phyloP scores from a whole-genome alignment of 2,797 vertebrate genomes.

The Pseudochirops cupreus region DNA sequence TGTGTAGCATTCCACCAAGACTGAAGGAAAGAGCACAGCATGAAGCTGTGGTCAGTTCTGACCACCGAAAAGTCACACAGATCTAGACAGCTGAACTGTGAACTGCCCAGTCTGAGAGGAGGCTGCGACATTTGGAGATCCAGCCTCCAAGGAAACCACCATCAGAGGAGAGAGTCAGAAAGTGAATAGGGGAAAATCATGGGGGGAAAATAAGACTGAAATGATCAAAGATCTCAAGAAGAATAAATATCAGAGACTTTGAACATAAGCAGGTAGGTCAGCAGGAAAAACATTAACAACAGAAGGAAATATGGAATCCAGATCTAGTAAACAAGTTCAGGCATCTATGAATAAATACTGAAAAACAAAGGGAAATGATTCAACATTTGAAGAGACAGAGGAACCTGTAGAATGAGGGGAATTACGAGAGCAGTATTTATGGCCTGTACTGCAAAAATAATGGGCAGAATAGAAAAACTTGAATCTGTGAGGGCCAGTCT shows the following conservation, averaged over 20 bases:
- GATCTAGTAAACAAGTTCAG: not conserved
- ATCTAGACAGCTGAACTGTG: not conserved
- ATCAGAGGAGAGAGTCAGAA: not conserved
- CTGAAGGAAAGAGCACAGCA: not conserved
- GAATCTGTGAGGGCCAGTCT: too few relatives aligned
- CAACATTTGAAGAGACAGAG: not conserved
- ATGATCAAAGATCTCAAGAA: not conserved
- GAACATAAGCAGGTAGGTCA: not conserved
- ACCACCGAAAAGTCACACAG: not conserved
- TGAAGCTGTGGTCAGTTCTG: not conserved
- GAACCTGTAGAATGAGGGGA: not conserved
- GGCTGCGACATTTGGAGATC: not conserved
- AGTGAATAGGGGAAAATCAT: not conserved
- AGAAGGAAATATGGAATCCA: not conserved
- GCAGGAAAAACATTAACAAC: not conserved
- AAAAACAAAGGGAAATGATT: not conserved
- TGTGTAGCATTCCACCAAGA: not conserved
- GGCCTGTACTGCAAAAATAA: not conserved
- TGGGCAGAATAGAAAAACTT: not conserved
- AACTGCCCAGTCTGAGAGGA: not conserved
- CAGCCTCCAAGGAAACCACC: not conserved
- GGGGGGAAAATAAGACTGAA: not conserved
- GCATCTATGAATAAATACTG: not conserved
- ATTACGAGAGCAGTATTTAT: not conserved
- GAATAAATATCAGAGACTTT: not conserved